phyloP scores from a whole-genome alignment of 2,113 vertebrate genomes.

The Columba janthina region DNA sequence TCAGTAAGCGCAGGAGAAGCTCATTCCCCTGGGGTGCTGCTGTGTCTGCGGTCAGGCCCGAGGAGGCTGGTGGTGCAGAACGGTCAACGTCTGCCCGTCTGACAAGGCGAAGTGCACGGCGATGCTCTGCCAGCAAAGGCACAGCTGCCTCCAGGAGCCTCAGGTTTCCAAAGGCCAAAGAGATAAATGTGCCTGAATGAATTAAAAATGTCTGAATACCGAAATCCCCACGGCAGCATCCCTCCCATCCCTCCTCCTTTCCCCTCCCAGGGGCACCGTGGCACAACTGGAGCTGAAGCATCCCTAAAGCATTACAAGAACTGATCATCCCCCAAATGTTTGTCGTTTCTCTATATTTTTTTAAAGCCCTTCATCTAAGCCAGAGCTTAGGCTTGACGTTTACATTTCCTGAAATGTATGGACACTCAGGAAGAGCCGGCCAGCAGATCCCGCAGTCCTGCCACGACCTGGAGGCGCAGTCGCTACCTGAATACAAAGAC shows the following conservation, averaged over 20 bases:
- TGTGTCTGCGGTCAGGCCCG: background rate
- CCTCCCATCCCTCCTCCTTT: background rate
- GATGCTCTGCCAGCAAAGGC: background rate
- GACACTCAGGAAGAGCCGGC: background rate
- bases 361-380: background rate
- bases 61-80: background rate
- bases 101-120: rapidly evolving
- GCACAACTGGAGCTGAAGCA: background rate
- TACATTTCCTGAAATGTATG: background rate
- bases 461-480: background rate
- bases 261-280: background rate
- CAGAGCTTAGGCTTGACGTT: rapidly evolving
- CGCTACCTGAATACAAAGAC: background rate
- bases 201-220: rapidly evolving
- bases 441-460: background rate
- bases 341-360: background rate
- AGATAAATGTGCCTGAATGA: rapidly evolving
- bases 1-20: background rate
- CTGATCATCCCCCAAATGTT: background rate
- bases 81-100: background rate
- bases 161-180: background rate
- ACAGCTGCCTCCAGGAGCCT: background rate
- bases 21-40: background rate
- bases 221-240: background rate
- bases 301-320: background rate